These are phyloP conservation scores for Drosophila grimshawi DNA, from an alignment of 1,140 invertebrate genomes.

Conservation along the genomic window DNA sequence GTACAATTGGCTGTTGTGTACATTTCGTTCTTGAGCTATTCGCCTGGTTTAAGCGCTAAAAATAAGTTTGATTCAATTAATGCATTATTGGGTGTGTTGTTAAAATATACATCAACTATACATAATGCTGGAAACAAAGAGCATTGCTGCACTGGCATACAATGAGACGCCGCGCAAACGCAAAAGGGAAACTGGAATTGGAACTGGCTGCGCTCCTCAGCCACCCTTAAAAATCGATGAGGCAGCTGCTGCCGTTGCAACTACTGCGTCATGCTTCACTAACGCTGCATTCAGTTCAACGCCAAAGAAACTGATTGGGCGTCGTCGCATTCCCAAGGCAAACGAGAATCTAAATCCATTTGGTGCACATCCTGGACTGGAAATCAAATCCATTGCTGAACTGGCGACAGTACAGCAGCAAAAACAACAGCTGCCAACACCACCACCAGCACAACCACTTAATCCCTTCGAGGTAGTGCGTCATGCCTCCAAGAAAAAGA, in stretches of 20 bases:
- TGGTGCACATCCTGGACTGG: conserved; percentile 54
- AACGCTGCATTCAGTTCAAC: conserved; percentile 81
- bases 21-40: conserved; percentile 9
- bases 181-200: conserved; percentile 67
- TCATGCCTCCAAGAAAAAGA: conserved; percentile 82
- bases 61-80: background rate
- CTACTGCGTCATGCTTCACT: conserved; percentile 68
- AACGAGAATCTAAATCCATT: conserved; percentile 50
- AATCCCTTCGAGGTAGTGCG: conserved; percentile 83
- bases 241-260: conserved; percentile 44
- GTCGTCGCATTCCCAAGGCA: conserved; percentile 60
- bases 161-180: conserved; percentile 78
- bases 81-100: background rate
- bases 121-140: conserved; percentile 68
- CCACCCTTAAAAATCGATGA: conserved; percentile 41
- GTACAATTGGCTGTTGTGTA: conserved; percentile 39
- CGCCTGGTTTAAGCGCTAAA: background rate
- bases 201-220: conserved; percentile 33
- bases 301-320: conserved; percentile 68
- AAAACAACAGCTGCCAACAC: conserved; percentile 1
- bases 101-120: background rate
- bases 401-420: conserved; percentile 36
- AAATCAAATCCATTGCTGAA: conserved; percentile 79
- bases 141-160: conserved; percentile 63
- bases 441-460: background rate